Conservation (phyloP, 2,113 vertebrate genomes). For the Melanerpes aurifrons region DNA sequence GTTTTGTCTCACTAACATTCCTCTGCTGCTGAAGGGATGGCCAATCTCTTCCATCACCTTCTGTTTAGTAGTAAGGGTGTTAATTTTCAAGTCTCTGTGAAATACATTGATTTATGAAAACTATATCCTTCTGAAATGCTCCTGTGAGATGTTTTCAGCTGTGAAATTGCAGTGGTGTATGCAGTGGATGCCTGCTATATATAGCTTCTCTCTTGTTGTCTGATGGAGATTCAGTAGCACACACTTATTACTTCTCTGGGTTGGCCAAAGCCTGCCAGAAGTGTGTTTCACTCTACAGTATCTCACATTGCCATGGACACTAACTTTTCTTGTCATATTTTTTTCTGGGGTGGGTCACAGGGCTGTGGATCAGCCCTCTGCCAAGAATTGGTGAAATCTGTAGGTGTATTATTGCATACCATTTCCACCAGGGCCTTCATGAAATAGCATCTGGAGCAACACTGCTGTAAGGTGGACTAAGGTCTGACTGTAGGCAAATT, state of each 20-base stretch:
- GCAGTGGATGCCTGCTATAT: background rate
- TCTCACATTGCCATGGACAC: background rate
- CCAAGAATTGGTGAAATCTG: background rate
- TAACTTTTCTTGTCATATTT: background rate
- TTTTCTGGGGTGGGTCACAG: background rate
- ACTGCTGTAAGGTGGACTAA: background rate
- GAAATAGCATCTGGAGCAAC: fast-evolving
- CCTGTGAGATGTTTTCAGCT: background rate
- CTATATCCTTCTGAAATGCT: background rate
- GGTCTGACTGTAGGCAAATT: background rate
- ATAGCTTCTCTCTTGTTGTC: background rate
- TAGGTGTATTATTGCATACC: background rate
- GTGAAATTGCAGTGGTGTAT: background rate
- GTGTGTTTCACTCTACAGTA: background rate
- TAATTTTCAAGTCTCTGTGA: background rate
- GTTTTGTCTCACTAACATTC: background rate
- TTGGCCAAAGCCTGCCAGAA: background rate
- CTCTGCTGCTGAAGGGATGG: background rate
- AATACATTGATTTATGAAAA: background rate
- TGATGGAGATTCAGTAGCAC: background rate
- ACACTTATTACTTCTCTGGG: background rate
- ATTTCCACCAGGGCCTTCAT: background rate
- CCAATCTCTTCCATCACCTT: background rate
- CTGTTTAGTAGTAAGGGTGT: background rate
- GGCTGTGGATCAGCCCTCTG: background rate